These are phyloP conservation scores for Mylabris phalerata DNA, from an alignment of 1,140 invertebrate species.

Conservation along the genomic window DNA sequence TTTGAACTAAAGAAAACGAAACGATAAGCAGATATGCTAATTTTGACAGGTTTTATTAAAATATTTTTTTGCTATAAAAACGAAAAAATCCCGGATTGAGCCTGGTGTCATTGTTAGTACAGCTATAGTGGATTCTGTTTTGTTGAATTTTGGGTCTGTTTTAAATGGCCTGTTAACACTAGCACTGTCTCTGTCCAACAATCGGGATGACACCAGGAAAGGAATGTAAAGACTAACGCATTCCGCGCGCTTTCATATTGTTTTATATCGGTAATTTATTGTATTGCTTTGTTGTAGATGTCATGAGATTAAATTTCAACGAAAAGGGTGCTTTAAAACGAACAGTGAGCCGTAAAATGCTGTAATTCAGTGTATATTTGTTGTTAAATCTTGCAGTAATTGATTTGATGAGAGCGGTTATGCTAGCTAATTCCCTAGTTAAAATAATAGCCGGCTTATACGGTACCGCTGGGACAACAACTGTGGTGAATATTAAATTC, in stretches of 20 bases:
- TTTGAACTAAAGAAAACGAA: background rate
- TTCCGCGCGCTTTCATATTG: slow-evolving; percentile 38
- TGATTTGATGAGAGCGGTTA: slow-evolving; percentile 28
- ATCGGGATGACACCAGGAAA: slow-evolving; percentile 25
- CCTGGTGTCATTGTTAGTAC: too few species aligned
- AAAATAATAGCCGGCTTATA: slow-evolving; percentile 20
- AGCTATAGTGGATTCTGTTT: too few species aligned
- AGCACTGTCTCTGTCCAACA: slow-evolving; percentile 7
- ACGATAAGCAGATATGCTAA: slow-evolving; percentile 6
- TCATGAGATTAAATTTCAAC: slow-evolving; percentile 35
- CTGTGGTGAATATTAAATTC: slow-evolving; percentile 31
- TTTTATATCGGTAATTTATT: slow-evolving; percentile 42
- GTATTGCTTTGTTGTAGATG: slow-evolving; percentile 38
- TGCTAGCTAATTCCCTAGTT: slow-evolving; percentile 26
- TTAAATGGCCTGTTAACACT: too few species aligned
- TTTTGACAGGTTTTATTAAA: slow-evolving; percentile 6
- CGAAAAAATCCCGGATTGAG: too few species aligned
- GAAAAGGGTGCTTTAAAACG: slow-evolving; percentile 19
- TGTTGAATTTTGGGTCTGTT: too few species aligned
- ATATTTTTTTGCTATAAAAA: too few species aligned
- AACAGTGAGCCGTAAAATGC: slow-evolving; percentile 22
- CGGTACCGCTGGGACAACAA: slow-evolving; percentile 11
- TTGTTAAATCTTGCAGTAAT: slow-evolving; percentile 28
- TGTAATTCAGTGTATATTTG: slow-evolving; percentile 29
- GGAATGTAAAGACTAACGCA: slow-evolving; percentile 38